Evolutionary conservation across 2,797 vertebrate genomes (phyloP).

Genomic region (Cephalopachus bancanus): DNA sequence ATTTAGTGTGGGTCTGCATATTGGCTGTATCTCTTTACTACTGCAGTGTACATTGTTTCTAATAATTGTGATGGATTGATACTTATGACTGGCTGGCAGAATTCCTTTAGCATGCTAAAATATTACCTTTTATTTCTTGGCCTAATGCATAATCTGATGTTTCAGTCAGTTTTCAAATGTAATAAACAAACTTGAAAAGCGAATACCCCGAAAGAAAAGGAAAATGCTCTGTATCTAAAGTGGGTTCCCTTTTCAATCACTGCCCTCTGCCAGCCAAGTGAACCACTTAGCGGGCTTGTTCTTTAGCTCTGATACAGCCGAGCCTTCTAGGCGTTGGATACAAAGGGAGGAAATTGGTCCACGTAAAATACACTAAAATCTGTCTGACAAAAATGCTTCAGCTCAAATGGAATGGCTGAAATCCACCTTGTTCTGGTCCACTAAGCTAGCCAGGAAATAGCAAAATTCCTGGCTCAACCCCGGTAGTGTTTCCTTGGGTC

Average conservation of each 20-base stretch:
- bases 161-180: conserved; percentile 58
- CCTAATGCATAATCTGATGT: conserved; percentile 70
- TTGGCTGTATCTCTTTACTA: conserved; percentile 69
- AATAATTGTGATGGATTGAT: conserved; percentile 80
- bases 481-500: background rate
- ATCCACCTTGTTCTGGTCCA: conserved; percentile 21
- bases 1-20: conserved; percentile 36
- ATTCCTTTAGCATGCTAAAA: conserved; percentile 73
- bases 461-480: background rate
- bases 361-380: background rate
- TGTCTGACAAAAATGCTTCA: background rate
- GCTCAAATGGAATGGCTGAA: background rate
- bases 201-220: conserved; percentile 64
- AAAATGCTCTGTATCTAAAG: background rate
- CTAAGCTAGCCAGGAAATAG: conserved; percentile 34
- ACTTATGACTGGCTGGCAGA: conserved; percentile 76
- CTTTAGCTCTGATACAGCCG: background rate
- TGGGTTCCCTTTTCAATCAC: conserved; percentile 45
- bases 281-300: background rate
- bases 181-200: conserved; percentile 79
- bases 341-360: background rate
- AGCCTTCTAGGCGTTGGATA: background rate
- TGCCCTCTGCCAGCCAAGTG: background rate
- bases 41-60: conserved; percentile 68
- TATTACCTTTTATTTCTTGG: conserved; percentile 76